phyloP scores from a whole-genome alignment of 2,113 vertebrate species.

The Crotalus viridis region DNA sequence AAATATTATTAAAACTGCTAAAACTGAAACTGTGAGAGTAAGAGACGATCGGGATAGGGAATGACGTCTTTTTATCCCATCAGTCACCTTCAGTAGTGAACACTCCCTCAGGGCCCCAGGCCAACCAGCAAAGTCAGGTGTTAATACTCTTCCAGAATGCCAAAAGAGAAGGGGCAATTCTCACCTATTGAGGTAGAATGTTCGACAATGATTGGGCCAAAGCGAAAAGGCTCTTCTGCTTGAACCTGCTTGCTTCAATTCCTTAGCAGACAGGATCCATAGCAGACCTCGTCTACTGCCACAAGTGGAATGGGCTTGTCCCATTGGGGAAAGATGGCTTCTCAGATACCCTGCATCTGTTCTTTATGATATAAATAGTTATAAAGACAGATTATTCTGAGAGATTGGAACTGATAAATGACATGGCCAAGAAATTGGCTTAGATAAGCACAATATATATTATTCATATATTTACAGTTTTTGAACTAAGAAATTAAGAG shows the following conservation, averaged over 20 bases:
- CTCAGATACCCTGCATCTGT: not conserved
- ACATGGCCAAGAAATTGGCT: not conserved
- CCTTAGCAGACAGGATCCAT: not conserved
- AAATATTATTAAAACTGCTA: not conserved
- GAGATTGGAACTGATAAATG: conserved; percentile 34
- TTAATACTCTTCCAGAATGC: not conserved
- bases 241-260: not conserved
- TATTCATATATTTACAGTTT: conserved; percentile 2
- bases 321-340: not conserved
- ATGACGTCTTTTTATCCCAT: not conserved
- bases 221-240: not conserved
- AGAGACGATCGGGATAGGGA: not conserved
- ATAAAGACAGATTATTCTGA: conserved; percentile 55
- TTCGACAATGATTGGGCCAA: not conserved
- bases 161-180: not conserved
- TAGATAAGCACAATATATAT: not conserved
- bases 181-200: not conserved
- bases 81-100: not conserved
- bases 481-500: conserved; percentile 12
- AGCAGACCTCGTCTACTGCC: not conserved
- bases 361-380: conserved; percentile 41
- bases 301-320: not conserved
- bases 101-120: not conserved
- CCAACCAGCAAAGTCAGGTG: not conserved
- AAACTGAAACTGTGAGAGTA: not conserved